Conservation (phyloP, 1,140 invertebrate genomes). For the Anagrus nilaparvatae region DNA sequence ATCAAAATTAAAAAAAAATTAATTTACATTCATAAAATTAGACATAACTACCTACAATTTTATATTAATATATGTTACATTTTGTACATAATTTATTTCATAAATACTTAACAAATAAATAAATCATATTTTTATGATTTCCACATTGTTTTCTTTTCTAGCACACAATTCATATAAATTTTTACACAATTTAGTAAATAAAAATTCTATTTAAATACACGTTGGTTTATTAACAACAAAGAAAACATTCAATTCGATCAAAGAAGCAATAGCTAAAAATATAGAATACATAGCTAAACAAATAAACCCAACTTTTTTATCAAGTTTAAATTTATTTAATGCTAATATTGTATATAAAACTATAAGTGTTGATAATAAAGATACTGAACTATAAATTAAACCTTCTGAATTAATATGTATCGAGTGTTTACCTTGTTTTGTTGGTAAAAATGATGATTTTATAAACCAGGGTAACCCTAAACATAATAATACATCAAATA, state of each 20-base stretch:
- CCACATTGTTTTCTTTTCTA: not conserved
- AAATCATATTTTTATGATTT: not conserved
- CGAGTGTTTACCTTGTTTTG: conserved; percentile 52
- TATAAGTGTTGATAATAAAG: conserved; percentile 64
- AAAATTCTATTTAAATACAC: conserved; percentile 42
- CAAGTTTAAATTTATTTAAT: conserved; percentile 66
- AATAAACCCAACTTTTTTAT: conserved; percentile 62
- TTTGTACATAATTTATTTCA: not conserved
- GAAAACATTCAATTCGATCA: conserved; percentile 81
- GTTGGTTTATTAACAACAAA: conserved; percentile 72
- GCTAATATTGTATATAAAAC: conserved; percentile 64
- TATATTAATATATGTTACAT: too few species aligned
- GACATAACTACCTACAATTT: too few species aligned
- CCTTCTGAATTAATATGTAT: conserved; percentile 72
- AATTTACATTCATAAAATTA: too few species aligned
- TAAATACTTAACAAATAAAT: too few species aligned
- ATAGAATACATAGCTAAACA: conserved; percentile 66
- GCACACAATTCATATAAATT: not conserved
- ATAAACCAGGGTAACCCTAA: conserved; percentile 81
- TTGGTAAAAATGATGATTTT: conserved; percentile 65
- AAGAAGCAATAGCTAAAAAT: conserved; percentile 65
- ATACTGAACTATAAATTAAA: conserved; percentile 72
- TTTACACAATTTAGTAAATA: not conserved
- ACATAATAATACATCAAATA: conserved; percentile 77
- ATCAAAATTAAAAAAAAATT: too few species aligned